These are phyloP conservation scores for Meloidogyne floridensis DNA, from an alignment of 1,140 invertebrate species.

Conservation along the genomic window DNA sequence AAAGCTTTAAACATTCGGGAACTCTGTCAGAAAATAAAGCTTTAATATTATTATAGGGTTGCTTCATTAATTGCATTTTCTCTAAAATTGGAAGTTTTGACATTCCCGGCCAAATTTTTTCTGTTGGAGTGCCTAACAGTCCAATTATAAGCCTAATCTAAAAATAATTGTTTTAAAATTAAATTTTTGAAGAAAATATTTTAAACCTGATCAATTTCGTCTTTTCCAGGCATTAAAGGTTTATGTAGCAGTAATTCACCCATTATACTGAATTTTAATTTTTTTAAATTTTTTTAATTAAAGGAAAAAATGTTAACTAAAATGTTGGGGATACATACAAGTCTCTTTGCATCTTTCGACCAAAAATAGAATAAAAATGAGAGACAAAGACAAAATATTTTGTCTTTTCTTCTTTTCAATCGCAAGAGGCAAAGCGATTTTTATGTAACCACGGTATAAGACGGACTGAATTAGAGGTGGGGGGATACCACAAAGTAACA, in stretches of 20 bases:
- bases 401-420: too few species aligned
- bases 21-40: constrained; percentile 87
- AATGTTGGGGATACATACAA: too few species aligned
- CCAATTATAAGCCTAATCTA: constrained; percentile 81
- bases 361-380: too few species aligned
- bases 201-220: constrained; percentile 86
- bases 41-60: constrained; percentile 95
- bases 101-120: constrained; percentile 90
- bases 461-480: too few species aligned
- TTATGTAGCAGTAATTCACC: constrained; percentile 80
- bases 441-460: too few species aligned
- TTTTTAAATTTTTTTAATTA: neutral
- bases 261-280: constrained; percentile 67
- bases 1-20: constrained; percentile 80
- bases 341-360: too few species aligned
- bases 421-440: too few species aligned
- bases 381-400: too few species aligned
- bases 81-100: constrained; percentile 75
- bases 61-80: constrained; percentile 86
- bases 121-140: constrained; percentile 89
- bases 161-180: constrained; percentile 24
- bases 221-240: constrained; percentile 84
- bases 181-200: neutral
- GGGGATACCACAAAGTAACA: too few species aligned
- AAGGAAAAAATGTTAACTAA: neutral